Percentiles rank a stretch among this genome's conserved stretches.
Conservation (phyloP, 2,888 invertebrate genomes). For the Synanthedon andrenaeformis region DNA sequence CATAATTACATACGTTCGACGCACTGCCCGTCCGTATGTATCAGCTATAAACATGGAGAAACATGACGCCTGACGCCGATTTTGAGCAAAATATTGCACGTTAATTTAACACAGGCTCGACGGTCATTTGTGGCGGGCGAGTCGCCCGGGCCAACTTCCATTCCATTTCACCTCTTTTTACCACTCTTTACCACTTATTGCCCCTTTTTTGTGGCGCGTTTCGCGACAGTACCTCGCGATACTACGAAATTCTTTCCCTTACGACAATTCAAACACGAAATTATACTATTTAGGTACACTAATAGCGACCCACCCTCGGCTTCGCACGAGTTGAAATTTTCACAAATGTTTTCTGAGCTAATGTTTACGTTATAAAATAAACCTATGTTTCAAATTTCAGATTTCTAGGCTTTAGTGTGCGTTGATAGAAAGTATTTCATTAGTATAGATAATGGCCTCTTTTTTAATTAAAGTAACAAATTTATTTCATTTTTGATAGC, state of each 20-base stretch:
- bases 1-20: neutral
- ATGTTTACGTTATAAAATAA: too few species aligned
- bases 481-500: too few species aligned
- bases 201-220: conserved; percentile 22
- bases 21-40: conserved; percentile 23
- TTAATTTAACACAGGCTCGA: conserved; percentile 59
- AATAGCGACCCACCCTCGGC: too few species aligned
- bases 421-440: too few species aligned
- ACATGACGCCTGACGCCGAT: conserved; percentile 62
- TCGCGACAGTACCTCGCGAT: conserved; percentile 34
- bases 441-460: too few species aligned
- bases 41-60: conserved; percentile 49
- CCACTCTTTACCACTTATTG: conserved; percentile 30
- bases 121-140: conserved; percentile 50
- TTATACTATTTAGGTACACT: too few species aligned
- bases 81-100: conserved; percentile 67
- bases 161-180: conserved; percentile 24
- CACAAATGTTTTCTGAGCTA: too few species aligned
- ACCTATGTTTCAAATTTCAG: too few species aligned
- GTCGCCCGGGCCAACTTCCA: conserved; percentile 1
- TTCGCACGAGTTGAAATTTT: too few species aligned
- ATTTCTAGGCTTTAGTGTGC: too few species aligned
- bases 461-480: too few species aligned
- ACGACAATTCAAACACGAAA: conserved; percentile 1
- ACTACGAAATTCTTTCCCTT: conserved; percentile 18